Base-by-base conservation (phyloP, 2,888 invertebrate genomes). In the Ganaspis brasiliensis region DNA sequence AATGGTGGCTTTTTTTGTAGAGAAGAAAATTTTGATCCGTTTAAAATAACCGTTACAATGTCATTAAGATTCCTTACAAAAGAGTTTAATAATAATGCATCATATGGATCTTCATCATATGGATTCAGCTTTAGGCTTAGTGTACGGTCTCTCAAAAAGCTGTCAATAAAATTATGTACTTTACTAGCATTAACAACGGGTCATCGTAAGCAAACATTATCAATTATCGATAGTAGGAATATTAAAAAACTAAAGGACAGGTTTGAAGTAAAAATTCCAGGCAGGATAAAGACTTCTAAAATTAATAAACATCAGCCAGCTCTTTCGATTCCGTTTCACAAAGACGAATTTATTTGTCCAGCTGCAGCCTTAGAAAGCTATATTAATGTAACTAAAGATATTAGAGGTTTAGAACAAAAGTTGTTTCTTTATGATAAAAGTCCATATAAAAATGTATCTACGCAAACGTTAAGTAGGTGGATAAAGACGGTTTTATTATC, bases 1-100 rank as follows among this genome's bases (percentile, higher is more conserved):
- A 76, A 21, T 80, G 78, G 76, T 77, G 78, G 78, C 37, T 12
- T 2, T 80, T n/a, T 78, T 56, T 77, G 75, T 12, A 21, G 14
- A 49, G 16, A 56, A 9, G 73, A 63, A 55, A 35, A 37, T 0
- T n/a, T 72, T 1, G 67, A 79, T 56, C 77, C 75, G 70, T 79
- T 77, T 56, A 24, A 75, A 26, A 67, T 72, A 3, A 21, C 26
- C 0, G 55, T 77, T 9, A 16, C 49, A 24, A 56, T 24, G 5
- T 21, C 49, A 19, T 31, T 77, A 12, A 24, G 9, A 10, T 77
- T 52, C 35, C 14, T 52, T 52, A 63, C 19, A 9, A 12, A 59
- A 55, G 74, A 74, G 37, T 61, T 70, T 19, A 14, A 57, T 0
- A 76, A 56, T 16, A 21, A 26, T 12, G 14, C 35, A 1, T 61